Conservation (phyloP, 2,888 invertebrate species). For the Anorthoa munda region DNA sequence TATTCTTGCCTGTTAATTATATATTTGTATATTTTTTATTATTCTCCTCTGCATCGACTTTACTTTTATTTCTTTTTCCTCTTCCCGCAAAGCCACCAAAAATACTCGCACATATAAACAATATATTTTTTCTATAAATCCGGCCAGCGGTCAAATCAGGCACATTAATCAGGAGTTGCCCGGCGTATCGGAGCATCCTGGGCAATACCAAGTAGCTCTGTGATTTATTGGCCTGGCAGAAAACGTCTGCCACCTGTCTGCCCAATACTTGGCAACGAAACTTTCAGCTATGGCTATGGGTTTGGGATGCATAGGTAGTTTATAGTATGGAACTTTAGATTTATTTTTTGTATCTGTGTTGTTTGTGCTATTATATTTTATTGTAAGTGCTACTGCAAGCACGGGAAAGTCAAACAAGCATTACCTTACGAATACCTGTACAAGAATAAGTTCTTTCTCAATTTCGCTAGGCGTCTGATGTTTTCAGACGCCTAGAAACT, state of each 20-base stretch:
- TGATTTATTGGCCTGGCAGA: conserved; percentile 84
- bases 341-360: conserved; percentile 19
- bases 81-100: conserved; percentile 28
- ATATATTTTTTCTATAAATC: conserved; percentile 74
- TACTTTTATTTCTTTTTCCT: conserved; percentile 1
- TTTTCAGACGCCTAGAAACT: too few species aligned
- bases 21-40: too few species aligned
- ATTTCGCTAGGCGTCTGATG: too few species aligned
- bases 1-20: too few species aligned
- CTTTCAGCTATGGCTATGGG: conserved; percentile 41
- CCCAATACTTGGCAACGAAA: conserved; percentile 64
- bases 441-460: too few species aligned
- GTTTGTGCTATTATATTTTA: background rate
- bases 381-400: too few species aligned
- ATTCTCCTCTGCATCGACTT: background rate
- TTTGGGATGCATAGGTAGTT: conserved; percentile 31
- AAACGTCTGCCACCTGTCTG: conserved; percentile 85
- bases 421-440: too few species aligned
- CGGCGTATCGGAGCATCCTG: conserved; percentile 79
- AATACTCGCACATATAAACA: conserved; percentile 44
- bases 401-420: too few species aligned
- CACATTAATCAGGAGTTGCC: conserved; percentile 82
- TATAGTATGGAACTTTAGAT: background rate
- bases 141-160: conserved; percentile 78
- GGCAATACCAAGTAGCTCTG: conserved; percentile 81